Evolutionary conservation across 2,797 vertebrate genomes (phyloP).

Genomic region (Champsocephalus gunnari): DNA sequence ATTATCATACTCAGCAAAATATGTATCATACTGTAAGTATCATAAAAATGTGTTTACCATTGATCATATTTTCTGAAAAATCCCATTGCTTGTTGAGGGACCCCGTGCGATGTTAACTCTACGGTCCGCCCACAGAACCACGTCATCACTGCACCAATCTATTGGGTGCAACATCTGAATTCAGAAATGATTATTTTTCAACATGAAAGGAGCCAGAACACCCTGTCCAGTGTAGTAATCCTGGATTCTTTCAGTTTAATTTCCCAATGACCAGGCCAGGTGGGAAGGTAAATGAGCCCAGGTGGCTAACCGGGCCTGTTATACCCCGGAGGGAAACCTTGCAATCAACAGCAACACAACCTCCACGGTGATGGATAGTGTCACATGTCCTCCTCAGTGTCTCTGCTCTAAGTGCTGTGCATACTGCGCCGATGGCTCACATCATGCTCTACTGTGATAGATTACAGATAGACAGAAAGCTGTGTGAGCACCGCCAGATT

Average conservation of each 20-base stretch:
- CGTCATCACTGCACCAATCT: too few species aligned
- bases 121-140: too few species aligned
- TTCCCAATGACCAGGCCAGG: conserved; percentile 52
- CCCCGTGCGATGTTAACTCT: too few species aligned
- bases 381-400: conserved; percentile 47
- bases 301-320: conserved; percentile 51
- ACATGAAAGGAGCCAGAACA: conserved; percentile 21
- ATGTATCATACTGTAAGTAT: too few species aligned
- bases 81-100: too few species aligned
- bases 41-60: too few species aligned
- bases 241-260: conserved; percentile 37
- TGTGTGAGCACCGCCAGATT: conserved; percentile 50
- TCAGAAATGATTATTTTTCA: conserved; percentile 10
- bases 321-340: conserved; percentile 43
- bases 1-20: too few species aligned
- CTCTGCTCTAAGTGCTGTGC: conserved; percentile 45
- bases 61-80: too few species aligned
- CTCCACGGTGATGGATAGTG: conserved; percentile 51
- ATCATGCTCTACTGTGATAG: conserved; percentile 41
- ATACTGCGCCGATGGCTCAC: conserved; percentile 41
- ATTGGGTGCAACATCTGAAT: too few species aligned
- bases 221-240: conserved; percentile 16
- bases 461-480: conserved; percentile 53
- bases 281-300: conserved; percentile 62
- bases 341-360: conserved; percentile 48